Conservation (phyloP, 2,888 invertebrate species). For the Lasioglossum oenotherae region DNA sequence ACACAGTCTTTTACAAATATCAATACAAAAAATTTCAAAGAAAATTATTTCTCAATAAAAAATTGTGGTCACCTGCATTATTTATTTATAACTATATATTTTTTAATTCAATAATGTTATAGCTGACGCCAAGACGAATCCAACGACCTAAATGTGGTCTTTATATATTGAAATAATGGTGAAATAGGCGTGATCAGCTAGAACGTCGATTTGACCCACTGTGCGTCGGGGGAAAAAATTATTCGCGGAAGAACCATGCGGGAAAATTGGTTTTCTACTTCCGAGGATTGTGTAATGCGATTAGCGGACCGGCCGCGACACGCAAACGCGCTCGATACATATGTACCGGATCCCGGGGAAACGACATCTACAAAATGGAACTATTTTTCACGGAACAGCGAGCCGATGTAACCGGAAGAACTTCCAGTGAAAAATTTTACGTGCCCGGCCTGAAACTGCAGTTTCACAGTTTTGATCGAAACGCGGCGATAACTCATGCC, state of each 20-base stretch:
- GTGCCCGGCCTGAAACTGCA: conserved; percentile 56
- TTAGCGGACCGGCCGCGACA: conserved; percentile 14
- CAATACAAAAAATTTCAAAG: too few species aligned
- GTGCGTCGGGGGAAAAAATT: background rate
- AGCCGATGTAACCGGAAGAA: conserved; percentile 58
- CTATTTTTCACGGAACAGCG: conserved; percentile 57
- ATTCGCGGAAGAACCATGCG: background rate
- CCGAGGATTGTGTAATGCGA: conserved; percentile 9
- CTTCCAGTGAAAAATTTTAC: conserved; percentile 61
- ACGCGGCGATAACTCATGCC: conserved; percentile 55
- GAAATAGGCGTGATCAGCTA: too few species aligned
- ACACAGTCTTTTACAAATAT: too few species aligned
- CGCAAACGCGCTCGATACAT: conserved; percentile 26
- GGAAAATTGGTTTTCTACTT: conserved; percentile 15
- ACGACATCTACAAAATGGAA: conserved; percentile 43
- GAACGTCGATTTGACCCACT: too few species aligned
- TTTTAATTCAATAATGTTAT: too few species aligned
- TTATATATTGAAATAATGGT: too few species aligned
- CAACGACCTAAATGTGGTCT: too few species aligned
- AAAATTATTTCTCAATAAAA: too few species aligned
- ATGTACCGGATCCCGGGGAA: conserved; percentile 20
- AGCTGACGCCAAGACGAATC: too few species aligned
- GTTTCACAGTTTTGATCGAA: conserved; percentile 63
- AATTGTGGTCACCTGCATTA: too few species aligned
- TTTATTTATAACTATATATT: too few species aligned